Base-by-base conservation (phyloP, 2,113 vertebrate species). In the Microtus pennsylvanicus region DNA sequence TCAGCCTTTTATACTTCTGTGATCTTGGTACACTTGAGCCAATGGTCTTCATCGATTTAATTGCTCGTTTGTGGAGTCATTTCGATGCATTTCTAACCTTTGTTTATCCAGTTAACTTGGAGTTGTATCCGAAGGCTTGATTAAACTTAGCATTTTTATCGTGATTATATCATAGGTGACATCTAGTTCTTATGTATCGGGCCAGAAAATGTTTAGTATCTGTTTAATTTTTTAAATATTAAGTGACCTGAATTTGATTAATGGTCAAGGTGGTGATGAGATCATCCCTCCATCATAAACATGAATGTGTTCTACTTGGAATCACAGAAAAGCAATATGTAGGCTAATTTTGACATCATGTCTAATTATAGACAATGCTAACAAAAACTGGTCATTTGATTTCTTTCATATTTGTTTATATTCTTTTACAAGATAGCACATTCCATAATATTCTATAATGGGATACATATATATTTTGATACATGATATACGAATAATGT, bases 101-200 rank as follows among this genome's bases (percentile, higher is more conserved):
- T n/a, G 12, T 55, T 17, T 82, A n/a, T 81, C 94, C 61, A 38
- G 35, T 50, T 94, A 92, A 78, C 85, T 95, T 52, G 16, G 91
- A 93, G 33, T 83, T 63, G 0, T 91, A 63, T 52, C 50, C 47
- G 58, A 82, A 38, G 26, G 1, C n/a, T 93, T 89, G 11, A 89
- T 93, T 89, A 89, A 69, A 80, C 94, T 88, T 93, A 94, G n/a
- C 50, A 26, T 93, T 89, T 91, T 93, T 91, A 93, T 90, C 10
- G 61, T 72, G 30, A 69, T 90, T 91, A 70, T 5, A 78, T 91
- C 74, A 93, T 69, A 91, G 30, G 4, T 78, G 38, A 69, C 55
- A 78, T 21, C 17, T 65, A 76, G 45, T 93, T 94, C 75, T 83
- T 85, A 83, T 35, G 2, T 74, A 86, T 93, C 45, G 76, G 35